Conservation (phyloP, 2,888 invertebrate genomes). For the Ceramica pisi region DNA sequence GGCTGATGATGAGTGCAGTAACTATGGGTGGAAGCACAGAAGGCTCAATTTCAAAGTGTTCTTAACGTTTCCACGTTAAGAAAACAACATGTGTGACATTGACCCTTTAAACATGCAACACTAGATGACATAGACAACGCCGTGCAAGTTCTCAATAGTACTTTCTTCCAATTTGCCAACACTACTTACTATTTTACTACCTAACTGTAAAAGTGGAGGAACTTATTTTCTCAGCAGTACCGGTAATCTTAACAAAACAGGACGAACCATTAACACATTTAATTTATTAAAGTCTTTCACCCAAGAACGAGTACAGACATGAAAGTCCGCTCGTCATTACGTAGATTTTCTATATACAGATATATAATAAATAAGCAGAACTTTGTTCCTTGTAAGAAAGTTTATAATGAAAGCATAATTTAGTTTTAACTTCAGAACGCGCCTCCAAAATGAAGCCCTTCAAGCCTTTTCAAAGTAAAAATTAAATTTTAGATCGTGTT, state of each 20-base stretch:
- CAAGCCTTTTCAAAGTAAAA: conserved; percentile 75
- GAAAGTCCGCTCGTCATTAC: conserved; percentile 34
- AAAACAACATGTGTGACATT: too few species aligned
- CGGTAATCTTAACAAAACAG: background rate
- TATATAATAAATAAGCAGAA: conserved; percentile 63
- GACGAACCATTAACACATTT: conserved; percentile 4
- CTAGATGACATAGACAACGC: too few species aligned
- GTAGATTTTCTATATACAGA: conserved; percentile 51
- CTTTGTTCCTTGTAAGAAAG: conserved; percentile 64
- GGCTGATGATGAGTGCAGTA: too few species aligned
- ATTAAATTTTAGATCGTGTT: conserved; percentile 73
- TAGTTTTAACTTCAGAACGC: conserved; percentile 71
- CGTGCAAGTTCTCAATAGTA: too few species aligned
- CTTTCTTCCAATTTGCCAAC: background rate
- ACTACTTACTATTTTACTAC: background rate
- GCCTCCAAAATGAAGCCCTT: conserved; percentile 71
- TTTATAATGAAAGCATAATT: conserved; percentile 73
- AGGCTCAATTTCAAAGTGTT: too few species aligned
- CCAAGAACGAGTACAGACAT: background rate
- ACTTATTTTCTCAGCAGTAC: background rate
- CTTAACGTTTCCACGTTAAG: too few species aligned
- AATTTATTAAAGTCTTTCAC: conserved; percentile 11
- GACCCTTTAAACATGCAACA: too few species aligned
- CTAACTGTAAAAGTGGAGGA: background rate
- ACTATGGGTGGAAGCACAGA: too few species aligned